phyloP scores from a whole-genome alignment of 2,888 invertebrate genomes.

The Gastrophysa polygoni region DNA sequence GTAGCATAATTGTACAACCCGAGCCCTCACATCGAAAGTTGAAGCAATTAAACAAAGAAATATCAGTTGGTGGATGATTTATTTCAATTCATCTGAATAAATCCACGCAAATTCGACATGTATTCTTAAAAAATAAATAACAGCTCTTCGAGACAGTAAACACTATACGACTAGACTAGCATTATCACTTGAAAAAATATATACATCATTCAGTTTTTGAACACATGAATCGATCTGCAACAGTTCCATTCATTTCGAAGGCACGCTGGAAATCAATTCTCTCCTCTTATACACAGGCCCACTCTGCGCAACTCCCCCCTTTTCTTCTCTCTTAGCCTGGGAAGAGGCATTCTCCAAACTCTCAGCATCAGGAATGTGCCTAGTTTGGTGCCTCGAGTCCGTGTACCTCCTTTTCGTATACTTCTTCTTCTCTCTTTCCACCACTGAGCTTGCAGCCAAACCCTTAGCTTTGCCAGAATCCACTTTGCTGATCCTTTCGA shows the following conservation, averaged over 20 bases:
- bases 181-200: conserved; percentile 41
- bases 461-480: conserved; percentile 58
- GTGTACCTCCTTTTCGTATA: conserved; percentile 67
- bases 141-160: conserved; percentile 40
- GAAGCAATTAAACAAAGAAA: background rate
- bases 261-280: conserved; percentile 81
- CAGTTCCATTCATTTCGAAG: conserved; percentile 46
- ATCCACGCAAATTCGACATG: conserved; percentile 42
- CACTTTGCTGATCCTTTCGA: conserved; percentile 66
- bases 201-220: conserved; percentile 37
- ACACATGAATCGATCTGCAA: conserved; percentile 36
- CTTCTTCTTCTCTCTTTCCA: conserved; percentile 62
- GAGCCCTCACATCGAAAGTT: background rate
- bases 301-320: conserved; percentile 44
- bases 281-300: conserved; percentile 77
- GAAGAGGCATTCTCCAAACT: conserved; percentile 53
- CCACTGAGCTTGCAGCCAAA: conserved; percentile 50
- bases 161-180: conserved; percentile 43
- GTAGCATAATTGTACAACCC: conserved; percentile 9
- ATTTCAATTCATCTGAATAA: conserved; percentile 36
- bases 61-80: conserved; percentile 25
- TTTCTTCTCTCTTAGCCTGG: conserved; percentile 41
- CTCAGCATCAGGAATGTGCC: conserved; percentile 64
- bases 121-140: conserved; percentile 48
- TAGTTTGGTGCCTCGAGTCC: conserved; percentile 65